These are phyloP conservation scores for Platysteira castanea DNA, from an alignment of 2,113 vertebrate genomes.

Conservation along the genomic window DNA sequence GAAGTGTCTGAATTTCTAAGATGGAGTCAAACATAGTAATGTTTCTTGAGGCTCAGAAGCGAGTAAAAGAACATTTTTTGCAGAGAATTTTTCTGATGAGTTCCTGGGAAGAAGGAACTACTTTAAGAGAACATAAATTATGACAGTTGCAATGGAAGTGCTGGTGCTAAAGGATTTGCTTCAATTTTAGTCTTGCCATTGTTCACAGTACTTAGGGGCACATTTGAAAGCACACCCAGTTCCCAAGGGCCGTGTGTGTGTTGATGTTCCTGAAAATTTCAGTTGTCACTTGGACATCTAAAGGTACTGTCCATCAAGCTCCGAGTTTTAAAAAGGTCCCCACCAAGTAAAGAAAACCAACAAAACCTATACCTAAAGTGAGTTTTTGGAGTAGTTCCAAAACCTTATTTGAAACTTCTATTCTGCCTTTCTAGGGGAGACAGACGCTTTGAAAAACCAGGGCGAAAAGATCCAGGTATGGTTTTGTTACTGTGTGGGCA, in stretches of 20 bases:
- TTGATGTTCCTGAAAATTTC: background rate
- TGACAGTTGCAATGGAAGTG: background rate
- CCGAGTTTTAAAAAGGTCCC: background rate
- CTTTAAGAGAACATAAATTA: background rate
- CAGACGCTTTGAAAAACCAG: slow-evolving; percentile 98
- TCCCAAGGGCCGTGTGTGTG: background rate
- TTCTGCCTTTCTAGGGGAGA: slow-evolving; percentile 85
- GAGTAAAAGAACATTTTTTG: background rate
- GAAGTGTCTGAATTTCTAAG: background rate
- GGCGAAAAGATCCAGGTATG: slow-evolving; percentile 97
- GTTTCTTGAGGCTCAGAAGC: background rate
- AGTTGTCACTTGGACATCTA: background rate
- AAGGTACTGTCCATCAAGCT: background rate
- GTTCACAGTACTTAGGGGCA: background rate
- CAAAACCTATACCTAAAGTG: background rate
- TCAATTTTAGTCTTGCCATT: background rate
- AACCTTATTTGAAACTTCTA: slow-evolving; percentile 56
- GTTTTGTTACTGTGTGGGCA: slow-evolving; percentile 54
- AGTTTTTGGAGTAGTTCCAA: background rate
- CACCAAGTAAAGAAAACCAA: background rate
- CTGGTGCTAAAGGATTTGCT: background rate
- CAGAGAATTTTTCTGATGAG: background rate
- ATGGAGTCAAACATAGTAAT: background rate
- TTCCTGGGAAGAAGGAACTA: background rate
- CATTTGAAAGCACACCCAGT: background rate